Base-by-base conservation (phyloP, 2,888 invertebrate species). In the Cosmopolites sordidus region DNA sequence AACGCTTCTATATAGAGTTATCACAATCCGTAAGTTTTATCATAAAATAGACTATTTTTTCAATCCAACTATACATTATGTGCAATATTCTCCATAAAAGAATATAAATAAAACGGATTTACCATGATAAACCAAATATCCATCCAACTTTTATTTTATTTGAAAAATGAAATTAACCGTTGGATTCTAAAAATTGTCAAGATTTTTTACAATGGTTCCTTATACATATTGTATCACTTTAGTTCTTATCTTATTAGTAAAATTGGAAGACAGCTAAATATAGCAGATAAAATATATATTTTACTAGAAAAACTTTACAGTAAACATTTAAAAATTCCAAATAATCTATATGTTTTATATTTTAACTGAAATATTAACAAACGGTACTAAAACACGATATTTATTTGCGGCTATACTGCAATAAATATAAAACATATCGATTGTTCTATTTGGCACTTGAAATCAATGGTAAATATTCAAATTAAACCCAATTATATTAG, bases 181-280 rank as follows among this genome's bases (percentile, higher is more conserved):
- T 22, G 22, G 22, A 22, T 22, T 22, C 22, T 22, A 22, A 22
- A 22, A 22, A 22, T 22, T 22, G 22, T 22, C 22, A 8, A 8
- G 22, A 22, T 3, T 22, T 22, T 5, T 22, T 22, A 22, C 22
- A 22, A 54, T 54, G 48, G 44, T 49, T 48, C 41, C 43, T 41
- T 54, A 43, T 48, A 54, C 50, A 54, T 50, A 54, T 40, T 54
- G 46, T 54, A 54, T 50, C 54, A 54, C 54, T 52, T 48, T 43
- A 47, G 38, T 54, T 45, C 11, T 33, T 33, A 33, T 33, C 45
- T 54, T 49, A 54, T 54, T 22, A 41, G 38, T 46, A 27, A 54
- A 54, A 54, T 15, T 55, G 55, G 55, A 55, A 55, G 55, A 55
- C 55, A 55, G 51, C 51, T 44, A 55, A 55, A 55, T 33, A 48